Percentiles rank a stretch among this genome's conserved stretches.
Conservation (phyloP, 2,113 vertebrate species). For the Erinaceus europaeus region DNA sequence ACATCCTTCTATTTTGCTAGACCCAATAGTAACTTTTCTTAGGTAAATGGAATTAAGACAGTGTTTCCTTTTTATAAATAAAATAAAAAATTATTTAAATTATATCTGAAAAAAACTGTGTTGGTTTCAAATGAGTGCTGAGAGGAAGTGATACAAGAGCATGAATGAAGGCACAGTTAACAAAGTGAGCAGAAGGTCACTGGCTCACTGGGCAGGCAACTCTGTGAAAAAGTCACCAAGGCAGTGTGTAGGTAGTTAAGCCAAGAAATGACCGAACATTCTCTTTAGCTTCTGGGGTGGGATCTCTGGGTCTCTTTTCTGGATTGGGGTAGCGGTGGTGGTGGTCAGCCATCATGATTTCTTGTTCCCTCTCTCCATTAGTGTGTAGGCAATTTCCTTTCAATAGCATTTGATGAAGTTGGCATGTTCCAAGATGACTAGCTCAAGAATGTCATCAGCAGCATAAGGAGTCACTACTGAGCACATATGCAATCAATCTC, state of each 20-base stretch:
- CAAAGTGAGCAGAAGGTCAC: neutral
- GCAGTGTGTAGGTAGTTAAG: too few relatives aligned
- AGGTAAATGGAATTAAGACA: too few relatives aligned
- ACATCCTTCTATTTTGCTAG: too few relatives aligned
- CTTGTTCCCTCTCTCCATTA: neutral
- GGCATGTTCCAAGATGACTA: slow-evolving; percentile 12
- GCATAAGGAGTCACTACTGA: slow-evolving; percentile 66
- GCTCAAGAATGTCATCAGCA: slow-evolving; percentile 30
- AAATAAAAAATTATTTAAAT: neutral
- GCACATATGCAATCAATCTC: slow-evolving; percentile 58
- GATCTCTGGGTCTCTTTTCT: neutral
- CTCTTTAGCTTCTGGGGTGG: neutral
- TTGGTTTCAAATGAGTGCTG: neutral
- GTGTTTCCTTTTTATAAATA: neutral
- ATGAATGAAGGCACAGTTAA: neutral
- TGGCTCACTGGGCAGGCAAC: neutral
- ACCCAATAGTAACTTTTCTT: too few relatives aligned
- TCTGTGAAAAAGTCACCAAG: neutral
- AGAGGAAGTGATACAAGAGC: neutral
- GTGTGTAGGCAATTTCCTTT: slow-evolving; percentile 25
- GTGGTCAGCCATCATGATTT: neutral
- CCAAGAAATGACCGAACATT: too few relatives aligned
- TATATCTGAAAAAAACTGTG: neutral
- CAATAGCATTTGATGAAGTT: slow-evolving; percentile 56
- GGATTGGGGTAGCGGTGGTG: neutral